phyloP scores from a whole-genome alignment of 2,113 vertebrate genomes.

The Connochaetes taurinus region DNA sequence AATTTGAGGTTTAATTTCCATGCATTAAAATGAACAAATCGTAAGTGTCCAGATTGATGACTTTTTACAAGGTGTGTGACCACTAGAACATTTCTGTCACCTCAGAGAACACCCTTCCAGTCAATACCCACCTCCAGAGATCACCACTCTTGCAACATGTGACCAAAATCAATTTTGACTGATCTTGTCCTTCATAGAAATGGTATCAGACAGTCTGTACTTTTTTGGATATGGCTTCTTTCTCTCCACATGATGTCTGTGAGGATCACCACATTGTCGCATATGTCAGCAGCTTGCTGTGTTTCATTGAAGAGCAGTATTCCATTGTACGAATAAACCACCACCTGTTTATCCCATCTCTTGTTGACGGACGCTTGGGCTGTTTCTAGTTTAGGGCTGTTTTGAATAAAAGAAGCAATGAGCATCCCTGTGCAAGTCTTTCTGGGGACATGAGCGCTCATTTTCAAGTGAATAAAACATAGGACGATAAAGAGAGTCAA shows the following conservation, averaged over 20 bases:
- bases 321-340: background rate
- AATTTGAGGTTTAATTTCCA: background rate
- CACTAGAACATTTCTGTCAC: background rate
- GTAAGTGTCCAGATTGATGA: background rate
- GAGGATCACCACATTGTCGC: background rate
- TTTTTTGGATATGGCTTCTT: background rate
- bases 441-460: background rate
- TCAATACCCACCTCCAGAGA: background rate
- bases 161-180: background rate
- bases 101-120: background rate
- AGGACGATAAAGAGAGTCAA: background rate
- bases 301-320: background rate
- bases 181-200: background rate
- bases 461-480: background rate
- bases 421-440: background rate
- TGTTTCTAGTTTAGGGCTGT: background rate
- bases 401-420: background rate
- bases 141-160: background rate
- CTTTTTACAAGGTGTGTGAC: background rate
- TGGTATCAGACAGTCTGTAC: too few species aligned
- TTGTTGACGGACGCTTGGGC: background rate
- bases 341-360: background rate
- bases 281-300: background rate
- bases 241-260: background rate
- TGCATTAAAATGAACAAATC: background rate